phyloP scores from a whole-genome alignment of 1,140 invertebrate genomes.

The Marisa cornuarietis region DNA sequence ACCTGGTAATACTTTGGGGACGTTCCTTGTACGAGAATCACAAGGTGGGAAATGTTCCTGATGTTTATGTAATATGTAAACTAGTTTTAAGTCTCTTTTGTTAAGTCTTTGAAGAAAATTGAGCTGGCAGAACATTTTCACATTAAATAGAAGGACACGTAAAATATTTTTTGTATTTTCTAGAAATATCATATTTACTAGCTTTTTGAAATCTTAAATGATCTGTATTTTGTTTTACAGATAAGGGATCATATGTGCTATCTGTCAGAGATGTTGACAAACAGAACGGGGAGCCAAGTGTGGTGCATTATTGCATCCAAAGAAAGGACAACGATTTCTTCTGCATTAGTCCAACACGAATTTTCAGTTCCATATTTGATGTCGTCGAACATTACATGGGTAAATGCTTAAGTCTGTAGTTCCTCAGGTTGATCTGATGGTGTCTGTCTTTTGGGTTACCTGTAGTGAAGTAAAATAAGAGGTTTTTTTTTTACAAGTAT shows the following conservation, averaged over 20 bases:
- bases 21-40: conserved; percentile 88
- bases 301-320: conserved; percentile 98
- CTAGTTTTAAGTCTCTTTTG: too few relatives aligned
- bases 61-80: too few relatives aligned
- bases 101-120: too few relatives aligned
- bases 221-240: conserved; percentile 26
- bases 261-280: conserved; percentile 50
- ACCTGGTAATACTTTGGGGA: conserved; percentile 92
- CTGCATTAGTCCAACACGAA: conserved; percentile 76
- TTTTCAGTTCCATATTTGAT: conserved; percentile 88
- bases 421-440: not conserved
- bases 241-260: conserved; percentile 54
- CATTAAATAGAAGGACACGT: too few relatives aligned
- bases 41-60: conserved; percentile 36
- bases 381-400: conserved; percentile 92
- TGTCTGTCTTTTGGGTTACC: too few relatives aligned
- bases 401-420: conserved; percentile 60
- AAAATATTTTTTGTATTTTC: too few relatives aligned
- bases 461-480: too few relatives aligned
- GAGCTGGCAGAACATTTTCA: too few relatives aligned
- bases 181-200: not conserved
- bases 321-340: conserved; percentile 90
- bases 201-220: too few relatives aligned
- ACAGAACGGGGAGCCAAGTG: conserved; percentile 62
- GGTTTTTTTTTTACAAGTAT: too few relatives aligned